These are phyloP conservation scores for Heliothis peltigera DNA, from an alignment of 2,888 invertebrate species.

Conservation along the genomic window DNA sequence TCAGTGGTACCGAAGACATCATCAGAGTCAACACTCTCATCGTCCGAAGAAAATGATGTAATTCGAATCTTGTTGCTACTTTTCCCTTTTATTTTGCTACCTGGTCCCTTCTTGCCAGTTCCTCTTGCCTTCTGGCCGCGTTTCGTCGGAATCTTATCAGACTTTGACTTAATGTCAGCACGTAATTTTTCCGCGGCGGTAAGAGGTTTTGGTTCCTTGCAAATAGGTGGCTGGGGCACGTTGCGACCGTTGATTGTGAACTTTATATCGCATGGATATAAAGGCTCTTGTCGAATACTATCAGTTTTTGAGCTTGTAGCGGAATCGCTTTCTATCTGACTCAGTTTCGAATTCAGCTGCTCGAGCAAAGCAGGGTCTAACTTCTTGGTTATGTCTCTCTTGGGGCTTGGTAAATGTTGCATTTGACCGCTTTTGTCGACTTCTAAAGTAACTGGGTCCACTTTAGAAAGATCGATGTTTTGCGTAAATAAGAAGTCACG, in stretches of 20 bases:
- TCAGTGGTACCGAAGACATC: conserved; percentile 94
- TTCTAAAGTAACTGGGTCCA: conserved; percentile 93
- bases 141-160: conserved; percentile 91
- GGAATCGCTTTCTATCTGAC: conserved; percentile 94
- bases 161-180: conserved; percentile 88
- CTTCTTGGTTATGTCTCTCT: conserved; percentile 92
- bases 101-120: conserved; percentile 89
- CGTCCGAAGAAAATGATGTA: conserved; percentile 94
- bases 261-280: conserved; percentile 88
- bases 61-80: conserved; percentile 93
- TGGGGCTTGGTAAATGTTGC: conserved; percentile 92
- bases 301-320: conserved; percentile 93
- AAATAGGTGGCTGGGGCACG: conserved; percentile 80
- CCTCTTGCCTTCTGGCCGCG: conserved; percentile 91
- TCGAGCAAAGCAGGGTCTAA: conserved; percentile 92
- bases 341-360: conserved; percentile 92
- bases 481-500: conserved; percentile 93
- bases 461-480: conserved; percentile 93
- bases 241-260: conserved; percentile 87
- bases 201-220: conserved; percentile 83
- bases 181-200: conserved; percentile 86
- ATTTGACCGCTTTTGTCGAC: conserved; percentile 91
- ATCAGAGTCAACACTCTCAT: conserved; percentile 94
- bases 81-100: conserved; percentile 90
- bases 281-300: conserved; percentile 90